A percentile compares a stretch with the other conserved stretches of the same genome.
phyloP scores from a whole-genome alignment of 2,888 invertebrate species.

The Lasioglossum pauxillum region DNA sequence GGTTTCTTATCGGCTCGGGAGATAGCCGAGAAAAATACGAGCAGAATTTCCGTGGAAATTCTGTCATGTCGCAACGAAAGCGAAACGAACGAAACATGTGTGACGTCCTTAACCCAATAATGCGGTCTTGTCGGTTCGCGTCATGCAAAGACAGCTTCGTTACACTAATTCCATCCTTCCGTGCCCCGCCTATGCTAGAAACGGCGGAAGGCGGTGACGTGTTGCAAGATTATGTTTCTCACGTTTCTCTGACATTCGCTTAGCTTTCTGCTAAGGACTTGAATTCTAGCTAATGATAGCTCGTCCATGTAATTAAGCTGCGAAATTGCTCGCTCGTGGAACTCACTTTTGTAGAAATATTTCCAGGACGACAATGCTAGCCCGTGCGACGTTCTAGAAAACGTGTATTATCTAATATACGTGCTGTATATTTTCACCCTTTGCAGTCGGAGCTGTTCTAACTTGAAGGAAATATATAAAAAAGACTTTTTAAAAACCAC shows the following conservation, averaged over 20 bases:
- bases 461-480: no score
- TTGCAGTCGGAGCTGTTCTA: no score
- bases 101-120: slow-evolving; percentile 69
- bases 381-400: background rate
- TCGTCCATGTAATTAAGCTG: slow-evolving; percentile 26
- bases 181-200: slow-evolving; percentile 50
- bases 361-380: background rate
- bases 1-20: background rate
- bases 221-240: slow-evolving; percentile 64
- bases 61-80: slow-evolving; percentile 44
- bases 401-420: background rate
- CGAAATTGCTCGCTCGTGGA: slow-evolving; percentile 10
- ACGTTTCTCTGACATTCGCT: slow-evolving; percentile 69
- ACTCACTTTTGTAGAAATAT: background rate
- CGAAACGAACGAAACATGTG: slow-evolving; percentile 49
- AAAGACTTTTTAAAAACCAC: no score
- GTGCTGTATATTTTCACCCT: no score
- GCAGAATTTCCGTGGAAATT: slow-evolving; percentile 38
- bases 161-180: slow-evolving; percentile 67
- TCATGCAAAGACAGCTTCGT: slow-evolving; percentile 65
- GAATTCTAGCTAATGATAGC: slow-evolving; percentile 42
- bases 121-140: slow-evolving; percentile 46
- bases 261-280: slow-evolving; percentile 58
- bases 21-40: background rate
- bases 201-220: slow-evolving; percentile 68